These are phyloP conservation scores for Sycophila sp. DNA, from an alignment of 1,140 invertebrate genomes.

Conservation along the genomic window DNA sequence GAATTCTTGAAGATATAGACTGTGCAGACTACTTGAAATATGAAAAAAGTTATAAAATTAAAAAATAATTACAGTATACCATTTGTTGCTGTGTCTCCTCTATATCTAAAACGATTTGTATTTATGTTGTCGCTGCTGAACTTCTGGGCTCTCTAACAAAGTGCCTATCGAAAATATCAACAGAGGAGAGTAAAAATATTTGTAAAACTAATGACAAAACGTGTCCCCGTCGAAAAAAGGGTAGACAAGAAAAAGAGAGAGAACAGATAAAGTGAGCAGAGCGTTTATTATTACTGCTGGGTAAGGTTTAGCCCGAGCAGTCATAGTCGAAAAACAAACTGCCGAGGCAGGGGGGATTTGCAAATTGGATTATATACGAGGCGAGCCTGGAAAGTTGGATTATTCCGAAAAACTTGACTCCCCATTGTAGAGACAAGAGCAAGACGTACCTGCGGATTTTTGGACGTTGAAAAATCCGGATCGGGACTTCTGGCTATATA, in stretches of 20 bases:
- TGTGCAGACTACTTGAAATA: too few species aligned
- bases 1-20: too few species aligned
- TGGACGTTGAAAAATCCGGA: background rate
- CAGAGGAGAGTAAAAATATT: too few species aligned
- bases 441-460: background rate
- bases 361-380: slow-evolving; percentile 54
- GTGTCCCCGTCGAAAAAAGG: background rate
- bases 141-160: too few species aligned
- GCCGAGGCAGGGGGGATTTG: slow-evolving; percentile 46
- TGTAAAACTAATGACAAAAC: slow-evolving; percentile 16
- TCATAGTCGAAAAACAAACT: slow-evolving; percentile 44
- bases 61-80: too few species aligned
- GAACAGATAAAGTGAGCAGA: background rate
- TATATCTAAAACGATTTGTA: too few species aligned
- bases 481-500: background rate
- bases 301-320: slow-evolving; percentile 1
- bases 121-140: too few species aligned
- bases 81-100: too few species aligned
- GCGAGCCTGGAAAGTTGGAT: slow-evolving; percentile 11
- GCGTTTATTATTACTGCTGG: background rate
- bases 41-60: too few species aligned
- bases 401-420: slow-evolving; percentile 21
- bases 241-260: background rate
- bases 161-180: background rate
- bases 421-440: background rate